Evolutionary conservation across 2,888 invertebrate species (phyloP).

Genomic region (Chromoteleia sp.): DNA sequence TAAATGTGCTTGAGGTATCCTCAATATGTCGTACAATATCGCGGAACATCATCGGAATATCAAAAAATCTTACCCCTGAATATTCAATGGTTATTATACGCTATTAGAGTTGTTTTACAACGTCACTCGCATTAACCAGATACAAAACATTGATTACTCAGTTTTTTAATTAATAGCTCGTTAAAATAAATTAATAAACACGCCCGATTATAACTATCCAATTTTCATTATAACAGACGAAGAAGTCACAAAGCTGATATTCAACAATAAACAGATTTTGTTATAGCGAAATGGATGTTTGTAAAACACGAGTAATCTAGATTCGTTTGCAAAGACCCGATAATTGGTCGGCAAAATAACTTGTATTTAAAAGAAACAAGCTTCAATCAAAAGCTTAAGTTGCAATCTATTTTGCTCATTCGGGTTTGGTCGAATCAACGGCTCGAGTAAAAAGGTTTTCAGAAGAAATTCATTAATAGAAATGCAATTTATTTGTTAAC

Average conservation of each 20-base stretch:
- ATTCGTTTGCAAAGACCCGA: conserved; percentile 11
- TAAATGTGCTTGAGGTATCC: conserved; percentile 45
- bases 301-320: conserved; percentile 24
- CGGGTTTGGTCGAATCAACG: conserved; percentile 13
- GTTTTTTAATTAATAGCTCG: conserved; percentile 25
- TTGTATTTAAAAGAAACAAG: conserved; percentile 35
- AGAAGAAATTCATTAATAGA: conserved; percentile 16
- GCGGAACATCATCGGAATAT: conserved; percentile 47
- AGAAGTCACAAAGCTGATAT: background rate
- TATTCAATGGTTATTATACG: conserved; percentile 38
- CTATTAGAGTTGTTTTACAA: conserved; percentile 47
- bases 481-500: conserved; percentile 21
- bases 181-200: conserved; percentile 13
- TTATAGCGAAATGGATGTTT: conserved; percentile 13
- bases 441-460: conserved; percentile 3
- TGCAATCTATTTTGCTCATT: conserved; percentile 12
- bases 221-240: conserved; percentile 8
- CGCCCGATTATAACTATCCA: background rate
- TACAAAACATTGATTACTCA: conserved; percentile 11
- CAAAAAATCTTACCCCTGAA: conserved; percentile 36
- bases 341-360: conserved; percentile 29
- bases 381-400: conserved; percentile 33
- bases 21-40: conserved; percentile 55
- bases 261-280: conserved; percentile 2
- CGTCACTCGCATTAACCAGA: conserved; percentile 21